Evolutionary conservation across 2,888 invertebrate genomes (phyloP).

Genomic region (Mermis nigrescens): DNA sequence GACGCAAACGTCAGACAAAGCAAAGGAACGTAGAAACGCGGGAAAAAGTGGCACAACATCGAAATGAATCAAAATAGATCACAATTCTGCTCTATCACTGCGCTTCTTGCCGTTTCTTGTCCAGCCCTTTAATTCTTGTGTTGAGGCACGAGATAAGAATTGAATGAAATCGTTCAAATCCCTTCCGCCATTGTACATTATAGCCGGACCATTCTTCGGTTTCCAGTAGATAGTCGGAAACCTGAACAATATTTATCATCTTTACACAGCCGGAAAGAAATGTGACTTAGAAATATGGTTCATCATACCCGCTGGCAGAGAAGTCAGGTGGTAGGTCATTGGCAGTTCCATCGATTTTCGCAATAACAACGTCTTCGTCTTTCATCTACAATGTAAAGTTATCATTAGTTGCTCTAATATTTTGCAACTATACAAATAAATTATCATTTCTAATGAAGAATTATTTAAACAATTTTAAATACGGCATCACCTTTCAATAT

Average conservation of each 20-base stretch:
- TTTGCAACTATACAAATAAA: no score
- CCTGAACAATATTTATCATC: conserved; percentile 27
- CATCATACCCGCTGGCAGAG: conserved; percentile 59
- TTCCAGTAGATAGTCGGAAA: conserved; percentile 96
- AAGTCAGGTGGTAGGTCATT: conserved; percentile 81
- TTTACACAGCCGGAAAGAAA: neutral
- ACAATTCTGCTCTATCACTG: no score
- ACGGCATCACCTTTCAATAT: no score
- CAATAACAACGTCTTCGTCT: conserved; percentile 62
- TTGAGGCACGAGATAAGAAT: conserved; percentile 75
- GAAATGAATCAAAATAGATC: no score
- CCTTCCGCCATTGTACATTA: conserved; percentile 55
- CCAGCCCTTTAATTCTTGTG: conserved; percentile 62
- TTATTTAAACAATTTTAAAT: no score
- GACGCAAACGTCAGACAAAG: no score
- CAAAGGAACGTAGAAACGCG: no score
- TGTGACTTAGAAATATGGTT: conserved; percentile 7
- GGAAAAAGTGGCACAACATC: no score
- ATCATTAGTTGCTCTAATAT: no score
- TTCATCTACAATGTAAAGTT: conserved; percentile 44
- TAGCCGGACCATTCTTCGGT: conserved; percentile 53
- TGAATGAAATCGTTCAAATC: conserved; percentile 78
- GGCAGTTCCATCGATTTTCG: conserved; percentile 96
- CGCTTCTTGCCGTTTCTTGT: conserved; percentile 57
- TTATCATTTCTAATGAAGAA: no score